Percentiles rank a stretch among this genome's conserved stretches.
These are phyloP conservation scores for Microcaecilia unicolor DNA, from an alignment of 2,797 vertebrate species.

Conservation along the genomic window DNA sequence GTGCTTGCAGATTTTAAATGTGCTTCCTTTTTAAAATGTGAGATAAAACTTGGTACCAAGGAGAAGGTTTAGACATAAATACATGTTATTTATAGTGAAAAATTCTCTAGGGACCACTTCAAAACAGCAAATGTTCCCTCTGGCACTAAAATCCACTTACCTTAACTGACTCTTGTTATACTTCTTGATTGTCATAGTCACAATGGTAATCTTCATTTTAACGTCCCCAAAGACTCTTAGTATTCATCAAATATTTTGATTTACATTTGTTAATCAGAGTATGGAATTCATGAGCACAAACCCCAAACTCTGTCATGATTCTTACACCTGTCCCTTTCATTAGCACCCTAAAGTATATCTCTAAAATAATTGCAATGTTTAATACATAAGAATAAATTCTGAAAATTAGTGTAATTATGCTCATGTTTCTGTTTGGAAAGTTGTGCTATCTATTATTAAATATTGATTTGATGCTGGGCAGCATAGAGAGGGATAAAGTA, in stretches of 20 bases:
- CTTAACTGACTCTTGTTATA: conserved; percentile 62
- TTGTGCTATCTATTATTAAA: conserved; percentile 45
- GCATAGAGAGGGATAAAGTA: too few relatives aligned
- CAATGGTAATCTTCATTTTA: conserved; percentile 57
- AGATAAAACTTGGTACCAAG: too few relatives aligned
- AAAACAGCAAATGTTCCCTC: conserved; percentile 56
- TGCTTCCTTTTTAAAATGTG: too few relatives aligned
- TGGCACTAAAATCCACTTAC: conserved; percentile 58
- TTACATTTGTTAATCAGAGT: conserved; percentile 65
- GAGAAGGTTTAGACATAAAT: too few relatives aligned
- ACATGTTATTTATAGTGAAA: conserved; percentile 29
- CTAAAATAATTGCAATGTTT: conserved; percentile 64
- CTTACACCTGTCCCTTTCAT: conserved; percentile 61
- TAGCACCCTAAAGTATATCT: conserved; percentile 55
- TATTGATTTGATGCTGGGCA: conserved; percentile 12
- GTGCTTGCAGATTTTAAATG: too few relatives aligned
- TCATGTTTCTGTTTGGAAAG: conserved; percentile 50
- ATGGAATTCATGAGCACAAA: conserved; percentile 60
- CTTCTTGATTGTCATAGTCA: conserved; percentile 57
- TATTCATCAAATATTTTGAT: conserved; percentile 77
- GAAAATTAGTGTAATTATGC: conserved; percentile 63
- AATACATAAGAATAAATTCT: conserved; percentile 62
- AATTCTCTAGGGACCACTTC: conserved; percentile 32
- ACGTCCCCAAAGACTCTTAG: conserved; percentile 56
- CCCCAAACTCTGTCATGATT: conserved; percentile 53